Percentiles rank a stretch among this genome's conserved stretches.
These are phyloP conservation scores for Hypercompe scribonia DNA, from an alignment of 2,888 invertebrate genomes.

Conservation along the genomic window DNA sequence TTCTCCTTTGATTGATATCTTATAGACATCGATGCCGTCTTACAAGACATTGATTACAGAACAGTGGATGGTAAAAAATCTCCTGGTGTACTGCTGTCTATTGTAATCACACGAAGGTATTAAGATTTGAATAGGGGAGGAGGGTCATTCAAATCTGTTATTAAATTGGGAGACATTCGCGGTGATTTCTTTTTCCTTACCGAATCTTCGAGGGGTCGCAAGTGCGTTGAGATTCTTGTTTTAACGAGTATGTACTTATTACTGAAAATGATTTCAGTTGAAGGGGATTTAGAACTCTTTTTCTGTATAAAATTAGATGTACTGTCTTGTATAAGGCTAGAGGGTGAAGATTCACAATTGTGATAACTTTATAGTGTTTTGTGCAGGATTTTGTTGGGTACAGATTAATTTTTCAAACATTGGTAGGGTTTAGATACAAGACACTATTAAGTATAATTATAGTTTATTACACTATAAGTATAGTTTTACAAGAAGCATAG, in stretches of 20 bases:
- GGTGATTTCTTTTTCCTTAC: conserved; percentile 48
- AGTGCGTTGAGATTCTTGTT: conserved; percentile 51
- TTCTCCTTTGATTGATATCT: no score
- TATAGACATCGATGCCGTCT: no score
- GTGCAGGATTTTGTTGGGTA: background rate
- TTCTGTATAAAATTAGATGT: conserved; percentile 18
- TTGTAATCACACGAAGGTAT: conserved; percentile 34
- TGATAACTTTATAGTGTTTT: background rate
- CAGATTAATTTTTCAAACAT: background rate
- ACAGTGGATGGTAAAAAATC: background rate
- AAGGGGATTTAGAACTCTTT: conserved; percentile 23
- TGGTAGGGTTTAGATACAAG: background rate
- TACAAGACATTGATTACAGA: background rate
- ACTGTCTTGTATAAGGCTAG: conserved; percentile 4
- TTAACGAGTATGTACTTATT: conserved; percentile 41
- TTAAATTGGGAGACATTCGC: conserved; percentile 79
- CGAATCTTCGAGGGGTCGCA: conserved; percentile 39
- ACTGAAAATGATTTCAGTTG: conserved; percentile 18
- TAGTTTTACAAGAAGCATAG: no score
- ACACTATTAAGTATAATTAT: no score
- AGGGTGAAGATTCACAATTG: background rate
- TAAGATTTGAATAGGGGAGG: conserved; percentile 22
- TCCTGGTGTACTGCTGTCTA: conserved; percentile 30
- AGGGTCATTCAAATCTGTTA: conserved; percentile 76
- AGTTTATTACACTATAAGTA: no score